Evolutionary conservation across 2,797 vertebrate species (phyloP), one percentile per base, ranked within the genome.

Genomic region (Poeciliopsis turneri): DNA sequence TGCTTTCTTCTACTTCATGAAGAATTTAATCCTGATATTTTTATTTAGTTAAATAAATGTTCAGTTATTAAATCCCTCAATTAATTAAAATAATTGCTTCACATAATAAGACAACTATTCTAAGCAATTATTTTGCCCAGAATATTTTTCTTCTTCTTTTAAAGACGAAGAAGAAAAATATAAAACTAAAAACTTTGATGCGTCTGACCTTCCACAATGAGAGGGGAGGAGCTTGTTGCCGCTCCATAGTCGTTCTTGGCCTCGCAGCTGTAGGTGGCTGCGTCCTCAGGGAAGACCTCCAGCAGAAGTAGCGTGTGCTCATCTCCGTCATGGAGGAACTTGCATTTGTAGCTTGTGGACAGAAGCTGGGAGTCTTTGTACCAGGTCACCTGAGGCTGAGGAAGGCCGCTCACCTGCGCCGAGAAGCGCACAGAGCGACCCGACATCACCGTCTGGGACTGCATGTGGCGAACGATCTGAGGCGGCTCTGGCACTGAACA

Each of bases 261-360:
- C 91, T 97, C 96, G 70, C 97, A 98, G 66, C 95, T 97, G 80
- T 99, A 99, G 77, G 96, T 78, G 0, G 96, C 96, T 3, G 96
- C 95, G 3, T 99, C 98, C 87, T 99, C 98, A 0, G 97, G 97
- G 90, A 97, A 97, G 59, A 97, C 96, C 76, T 99, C 98, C 0
- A 99, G 97, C 36, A 99, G 96, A 81, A 99, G 57, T 76, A 99
- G 92, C 0, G 96, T 97, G 91, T 99, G 96, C 78, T 98, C 97
- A 41, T 97, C 96, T 55, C 92, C 97, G 3, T 99, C 97, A 0
- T 96, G 97, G 80, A 98, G 96, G 88, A 99, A 97, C 90, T 98
- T 99, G 93, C 96, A 97, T 88, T 97, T 98, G 92, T 97, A 97
- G 77, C 97, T 97, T 68, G 95, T 82, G 70, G 96, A 96, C 81